phyloP scores from a whole-genome alignment of 2,888 invertebrate genomes.

The Therioaphis trifolii region DNA sequence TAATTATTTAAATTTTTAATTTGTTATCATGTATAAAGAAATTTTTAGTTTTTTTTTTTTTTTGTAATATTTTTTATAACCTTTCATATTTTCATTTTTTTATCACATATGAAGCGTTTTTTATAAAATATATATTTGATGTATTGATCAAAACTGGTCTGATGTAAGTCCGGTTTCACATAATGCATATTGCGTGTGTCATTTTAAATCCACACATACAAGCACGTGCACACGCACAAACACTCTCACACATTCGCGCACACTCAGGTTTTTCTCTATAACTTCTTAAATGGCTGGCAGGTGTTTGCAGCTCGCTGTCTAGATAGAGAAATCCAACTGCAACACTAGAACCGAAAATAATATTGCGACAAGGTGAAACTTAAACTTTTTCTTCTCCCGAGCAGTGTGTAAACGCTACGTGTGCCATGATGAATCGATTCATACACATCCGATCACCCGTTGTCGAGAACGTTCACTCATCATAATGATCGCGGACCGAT shows the following conservation, averaged over 20 bases:
- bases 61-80: too few relatives aligned
- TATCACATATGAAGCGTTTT: too few relatives aligned
- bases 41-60: too few relatives aligned
- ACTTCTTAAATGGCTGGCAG: too few relatives aligned
- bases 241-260: too few relatives aligned
- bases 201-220: neutral
- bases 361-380: conserved; percentile 44
- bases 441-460: conserved; percentile 1
- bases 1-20: too few relatives aligned
- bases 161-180: conserved; percentile 22
- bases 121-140: too few relatives aligned
- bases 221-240: neutral
- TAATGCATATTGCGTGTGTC: neutral
- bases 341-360: neutral
- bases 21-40: too few relatives aligned
- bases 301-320: too few relatives aligned
- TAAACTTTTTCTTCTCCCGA: conserved; percentile 48
- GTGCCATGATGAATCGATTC: conserved; percentile 9
- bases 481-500: conserved; percentile 28
- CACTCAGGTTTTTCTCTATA: too few relatives aligned
- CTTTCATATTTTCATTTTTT: too few relatives aligned
- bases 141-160: conserved; percentile 4
- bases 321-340: neutral
- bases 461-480: conserved; percentile 11
- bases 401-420: neutral